Evolutionary conservation across 2,113 vertebrate genomes (phyloP).

Genomic region (Holacanthus passer): DNA sequence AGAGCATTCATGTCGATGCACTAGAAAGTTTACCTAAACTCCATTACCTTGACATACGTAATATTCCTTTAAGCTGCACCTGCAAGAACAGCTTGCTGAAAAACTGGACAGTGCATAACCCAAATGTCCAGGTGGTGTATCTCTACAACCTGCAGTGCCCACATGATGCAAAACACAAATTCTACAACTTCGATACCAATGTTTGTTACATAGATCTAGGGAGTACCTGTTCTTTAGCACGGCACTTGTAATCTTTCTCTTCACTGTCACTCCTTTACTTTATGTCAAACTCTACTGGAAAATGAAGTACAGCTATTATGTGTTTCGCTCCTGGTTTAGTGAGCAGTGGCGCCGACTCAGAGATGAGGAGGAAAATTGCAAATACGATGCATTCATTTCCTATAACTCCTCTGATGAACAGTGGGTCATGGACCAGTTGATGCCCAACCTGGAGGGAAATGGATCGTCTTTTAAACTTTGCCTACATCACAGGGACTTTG

Average conservation of each 20-base stretch:
- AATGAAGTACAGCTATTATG: conserved; percentile 87
- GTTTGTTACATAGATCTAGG: conserved; percentile 86
- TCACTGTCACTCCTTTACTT: conserved; percentile 83
- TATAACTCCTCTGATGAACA: conserved; percentile 88
- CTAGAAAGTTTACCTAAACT: conserved; percentile 80
- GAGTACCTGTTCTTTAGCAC: conserved; percentile 83
- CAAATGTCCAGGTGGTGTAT: conserved; percentile 85
- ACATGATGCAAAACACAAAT: conserved; percentile 53
- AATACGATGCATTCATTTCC: conserved; percentile 91
- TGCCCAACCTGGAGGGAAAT: conserved; percentile 84
- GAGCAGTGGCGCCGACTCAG: conserved; percentile 85
- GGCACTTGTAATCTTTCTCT: conserved; percentile 72
- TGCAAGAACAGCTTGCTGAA: conserved; percentile 77
- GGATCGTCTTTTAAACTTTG: conserved; percentile 85
- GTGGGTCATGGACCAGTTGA: conserved; percentile 87
- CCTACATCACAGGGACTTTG: conserved; percentile 91
- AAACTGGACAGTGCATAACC: conserved; percentile 76
- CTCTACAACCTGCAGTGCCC: conserved; percentile 72
- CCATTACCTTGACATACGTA: conserved; percentile 87
- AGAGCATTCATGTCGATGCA: conserved; percentile 70
- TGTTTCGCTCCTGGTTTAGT: conserved; percentile 86
- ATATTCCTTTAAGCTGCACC: conserved; percentile 87
- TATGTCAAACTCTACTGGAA: conserved; percentile 86
- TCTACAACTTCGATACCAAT: conserved; percentile 83
- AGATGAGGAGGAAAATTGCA: conserved; percentile 81